Evolutionary conservation across 2,888 invertebrate genomes (phyloP).

Genomic region (Mycogona germanica): DNA sequence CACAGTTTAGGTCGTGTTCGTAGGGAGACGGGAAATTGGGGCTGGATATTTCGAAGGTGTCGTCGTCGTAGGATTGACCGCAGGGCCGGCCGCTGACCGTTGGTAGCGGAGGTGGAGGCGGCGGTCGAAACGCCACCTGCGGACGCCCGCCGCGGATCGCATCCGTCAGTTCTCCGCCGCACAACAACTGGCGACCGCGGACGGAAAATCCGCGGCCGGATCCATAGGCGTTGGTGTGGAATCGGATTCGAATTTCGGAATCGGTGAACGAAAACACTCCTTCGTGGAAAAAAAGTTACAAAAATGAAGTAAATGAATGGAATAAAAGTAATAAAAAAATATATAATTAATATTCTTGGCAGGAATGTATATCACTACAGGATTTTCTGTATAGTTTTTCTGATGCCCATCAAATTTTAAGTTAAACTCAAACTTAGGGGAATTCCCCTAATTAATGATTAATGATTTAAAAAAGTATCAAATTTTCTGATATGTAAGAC

Average conservation of each 20-base stretch:
- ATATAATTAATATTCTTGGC: no score
- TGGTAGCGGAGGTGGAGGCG: background rate
- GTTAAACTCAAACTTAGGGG: no score
- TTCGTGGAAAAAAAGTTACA: background rate
- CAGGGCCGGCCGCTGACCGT: background rate
- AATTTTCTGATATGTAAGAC: no score
- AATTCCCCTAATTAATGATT: no score
- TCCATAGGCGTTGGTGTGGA: slow-evolving; percentile 1
- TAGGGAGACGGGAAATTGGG: background rate
- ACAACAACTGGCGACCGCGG: slow-evolving; percentile 3
- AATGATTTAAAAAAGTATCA: no score
- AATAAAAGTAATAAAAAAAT: no score
- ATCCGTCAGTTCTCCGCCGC: background rate
- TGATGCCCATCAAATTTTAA: no score
- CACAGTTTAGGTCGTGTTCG: background rate
- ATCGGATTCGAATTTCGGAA: slow-evolving; percentile 1
- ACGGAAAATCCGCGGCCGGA: slow-evolving; percentile 4
- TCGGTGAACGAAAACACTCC: slow-evolving; percentile 1
- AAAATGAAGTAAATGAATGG: no score
- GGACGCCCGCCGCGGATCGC: background rate
- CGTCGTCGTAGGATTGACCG: background rate
- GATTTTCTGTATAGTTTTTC: no score
- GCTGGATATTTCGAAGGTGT: slow-evolving; percentile 2
- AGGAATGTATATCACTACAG: no score
- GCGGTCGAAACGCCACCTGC: no score